Base-by-base conservation (phyloP, 2,797 vertebrate species). In the Phaenicophaeus curvirostris region DNA sequence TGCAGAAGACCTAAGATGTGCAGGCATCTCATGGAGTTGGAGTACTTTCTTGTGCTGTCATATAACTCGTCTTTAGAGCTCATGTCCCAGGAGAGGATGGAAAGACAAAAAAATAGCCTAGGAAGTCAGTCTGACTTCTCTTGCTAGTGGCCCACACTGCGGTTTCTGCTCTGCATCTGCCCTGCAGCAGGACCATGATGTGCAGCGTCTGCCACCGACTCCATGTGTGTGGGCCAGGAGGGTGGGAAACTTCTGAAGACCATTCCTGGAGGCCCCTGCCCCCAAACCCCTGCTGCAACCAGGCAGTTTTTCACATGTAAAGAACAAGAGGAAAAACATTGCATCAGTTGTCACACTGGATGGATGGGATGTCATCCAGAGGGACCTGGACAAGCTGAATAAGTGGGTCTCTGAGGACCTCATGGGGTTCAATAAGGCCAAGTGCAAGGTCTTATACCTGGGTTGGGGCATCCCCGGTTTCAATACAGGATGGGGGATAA, bases 221-320 rank as follows among this genome's bases (percentile, higher is more conserved):
- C 42, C 4, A 1, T 7, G 6, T 0, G 1, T 20, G 6, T 15
- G 8, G 48, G 6, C 16, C 9, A 4, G 20, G n/a, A 69, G 30
- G 30, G 42, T 58, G 21, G 30, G 30, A 30, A 92, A 81, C 10
- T 57, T 14, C 8, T 15, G 11, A 8, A 21, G 28, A 33, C 50
- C 7, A 11, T 66, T 39, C 21, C 27, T 44, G 25, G 15, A 61
- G 33, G 2, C 2, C 9, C 14, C 8, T 3, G 2, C 35, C 39
- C 39, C 39, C 33, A 79, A 88, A 87, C 57, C 46, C 3, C 23
- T 65, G 18, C 35, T 68, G 68, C 62, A 85, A 31, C 7, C 44
- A 42, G 62, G 17, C 5, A 3, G 25, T 23, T 74, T 15, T 74
- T 80, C 2, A 0, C 58, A 58, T 35, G 9, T 21, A 93, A 41